Evolutionary conservation across 92 coral and sea anemone species (phyloP).

Genomic region (Actinostola sp.): DNA sequence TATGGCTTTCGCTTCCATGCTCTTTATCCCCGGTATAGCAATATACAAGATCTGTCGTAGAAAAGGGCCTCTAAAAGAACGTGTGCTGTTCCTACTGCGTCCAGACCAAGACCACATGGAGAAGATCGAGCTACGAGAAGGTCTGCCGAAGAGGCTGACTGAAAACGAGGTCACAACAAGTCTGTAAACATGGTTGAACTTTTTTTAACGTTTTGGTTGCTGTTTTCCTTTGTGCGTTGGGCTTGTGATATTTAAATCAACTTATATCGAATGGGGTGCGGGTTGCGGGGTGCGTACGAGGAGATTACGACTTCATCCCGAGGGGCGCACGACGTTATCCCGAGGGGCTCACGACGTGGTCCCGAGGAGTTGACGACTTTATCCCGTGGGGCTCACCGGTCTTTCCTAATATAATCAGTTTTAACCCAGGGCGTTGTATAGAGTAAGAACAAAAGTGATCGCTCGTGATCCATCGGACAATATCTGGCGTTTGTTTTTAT

Average conservation of each 20-base stretch:
- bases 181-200: not conserved
- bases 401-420: not conserved
- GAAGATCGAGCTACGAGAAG: conserved; percentile 82
- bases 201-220: not conserved
- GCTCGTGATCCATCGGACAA: not conserved
- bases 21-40: conserved; percentile 95
- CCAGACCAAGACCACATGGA: conserved; percentile 76
- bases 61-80: conserved; percentile 56
- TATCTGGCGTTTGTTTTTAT: not conserved
- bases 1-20: conserved; percentile 92
- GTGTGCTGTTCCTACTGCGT: conserved; percentile 50
- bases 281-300: not conserved
- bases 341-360: not conserved
- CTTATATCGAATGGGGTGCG: not conserved
- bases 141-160: conserved; percentile 43
- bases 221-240: not conserved
- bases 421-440: too few relatives aligned
- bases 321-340: not conserved
- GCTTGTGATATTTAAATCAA: not conserved
- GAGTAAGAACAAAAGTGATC: too few relatives aligned
- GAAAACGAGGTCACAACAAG: conserved; percentile 7
- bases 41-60: conserved; percentile 68
- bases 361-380: not conserved
- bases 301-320: not conserved
- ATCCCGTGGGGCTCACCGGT: not conserved